Percentiles rank a stretch among this genome's conserved stretches.
These are phyloP conservation scores for Toxonevra muliebris DNA, from an alignment of 2,888 invertebrate genomes.

Conservation along the genomic window DNA sequence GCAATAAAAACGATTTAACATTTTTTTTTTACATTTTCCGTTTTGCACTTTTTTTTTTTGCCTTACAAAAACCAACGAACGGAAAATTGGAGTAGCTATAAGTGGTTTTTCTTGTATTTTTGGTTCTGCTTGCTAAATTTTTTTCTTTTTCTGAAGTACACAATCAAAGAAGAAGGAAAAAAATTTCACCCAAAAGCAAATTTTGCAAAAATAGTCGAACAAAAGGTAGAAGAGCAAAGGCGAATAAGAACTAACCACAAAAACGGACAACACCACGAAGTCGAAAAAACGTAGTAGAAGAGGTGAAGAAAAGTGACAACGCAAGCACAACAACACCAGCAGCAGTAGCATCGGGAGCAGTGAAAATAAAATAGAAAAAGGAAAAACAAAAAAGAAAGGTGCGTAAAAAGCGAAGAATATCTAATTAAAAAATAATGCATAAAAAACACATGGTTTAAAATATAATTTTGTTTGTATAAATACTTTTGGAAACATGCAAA, in stretches of 20 bases:
- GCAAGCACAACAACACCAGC: conserved; percentile 20
- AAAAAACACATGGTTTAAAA: no score
- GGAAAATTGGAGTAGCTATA: conserved; percentile 13
- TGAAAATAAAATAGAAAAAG: neutral
- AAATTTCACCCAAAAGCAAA: conserved; percentile 30
- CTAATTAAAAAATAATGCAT: no score
- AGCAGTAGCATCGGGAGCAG: neutral
- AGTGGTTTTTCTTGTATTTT: conserved; percentile 31
- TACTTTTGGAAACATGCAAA: no score
- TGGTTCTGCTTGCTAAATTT: conserved; percentile 7
- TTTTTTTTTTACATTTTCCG: neutral
- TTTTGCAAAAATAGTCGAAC: neutral
- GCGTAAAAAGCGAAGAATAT: neutral
- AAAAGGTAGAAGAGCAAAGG: neutral
- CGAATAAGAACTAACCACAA: neutral
- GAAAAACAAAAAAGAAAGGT: neutral
- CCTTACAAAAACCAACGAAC: neutral
- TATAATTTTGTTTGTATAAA: no score
- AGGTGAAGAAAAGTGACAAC: conserved; percentile 26
- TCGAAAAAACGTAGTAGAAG: neutral
- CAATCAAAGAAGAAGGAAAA: conserved; percentile 8
- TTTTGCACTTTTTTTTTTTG: neutral
- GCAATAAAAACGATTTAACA: neutral
- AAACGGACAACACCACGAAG: neutral
- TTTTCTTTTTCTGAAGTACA: conserved; percentile 1